Conservation (phyloP, 2,888 invertebrate genomes). For the Heliconius erato region DNA sequence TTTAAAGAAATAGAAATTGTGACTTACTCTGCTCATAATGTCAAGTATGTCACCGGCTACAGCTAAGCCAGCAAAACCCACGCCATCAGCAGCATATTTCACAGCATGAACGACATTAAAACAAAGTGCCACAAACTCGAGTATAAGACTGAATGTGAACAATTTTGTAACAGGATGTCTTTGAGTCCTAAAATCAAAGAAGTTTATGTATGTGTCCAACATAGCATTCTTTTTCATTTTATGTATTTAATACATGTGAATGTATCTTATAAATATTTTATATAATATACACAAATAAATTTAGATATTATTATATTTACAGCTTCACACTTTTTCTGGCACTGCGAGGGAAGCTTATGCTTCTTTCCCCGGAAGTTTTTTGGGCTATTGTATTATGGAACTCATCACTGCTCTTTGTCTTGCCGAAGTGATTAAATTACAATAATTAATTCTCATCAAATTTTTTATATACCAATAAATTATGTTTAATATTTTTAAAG, state of each 20-base stretch:
- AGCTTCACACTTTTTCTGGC: no score
- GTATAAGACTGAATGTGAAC: conserved; percentile 93
- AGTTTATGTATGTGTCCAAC: not conserved
- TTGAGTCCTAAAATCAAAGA: conserved; percentile 86
- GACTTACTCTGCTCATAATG: conserved; percentile 93
- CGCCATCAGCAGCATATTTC: conserved; percentile 96
- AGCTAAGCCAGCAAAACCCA: conserved; percentile 92
- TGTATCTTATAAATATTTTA: not conserved
- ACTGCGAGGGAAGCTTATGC: no score
- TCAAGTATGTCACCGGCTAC: conserved; percentile 97
- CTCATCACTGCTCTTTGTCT: no score
- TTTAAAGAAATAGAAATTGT: not conserved
- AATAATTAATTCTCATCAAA: no score
- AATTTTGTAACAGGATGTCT: conserved; percentile 96
- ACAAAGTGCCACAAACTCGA: conserved; percentile 94
- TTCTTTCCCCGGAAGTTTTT: no score
- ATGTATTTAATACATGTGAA: not conserved
- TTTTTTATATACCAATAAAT: no score
- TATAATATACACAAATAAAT: no score
- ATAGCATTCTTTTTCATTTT: not conserved
- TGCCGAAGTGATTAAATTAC: no score
- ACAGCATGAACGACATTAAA: conserved; percentile 95
- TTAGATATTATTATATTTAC: not conserved
- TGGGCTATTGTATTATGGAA: no score
- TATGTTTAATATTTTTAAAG: no score